Evolutionary conservation across 2,113 vertebrate genomes (phyloP), one percentile per base, ranked within the genome.

Genomic region (Gymnobelideus leadbeateri): DNA sequence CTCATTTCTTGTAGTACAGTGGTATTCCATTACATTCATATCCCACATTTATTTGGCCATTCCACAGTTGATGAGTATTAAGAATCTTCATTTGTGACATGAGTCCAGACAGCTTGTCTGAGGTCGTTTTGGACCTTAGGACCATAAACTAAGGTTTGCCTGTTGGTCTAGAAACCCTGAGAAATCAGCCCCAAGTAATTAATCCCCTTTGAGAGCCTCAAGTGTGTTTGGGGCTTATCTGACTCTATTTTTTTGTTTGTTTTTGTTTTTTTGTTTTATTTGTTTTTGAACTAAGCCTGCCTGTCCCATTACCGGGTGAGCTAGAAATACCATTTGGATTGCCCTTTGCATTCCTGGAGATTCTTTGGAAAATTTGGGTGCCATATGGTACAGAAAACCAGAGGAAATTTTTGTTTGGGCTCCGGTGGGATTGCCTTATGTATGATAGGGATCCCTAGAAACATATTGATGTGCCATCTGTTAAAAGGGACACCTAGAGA

Each of bases 81-180:
- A n/a, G n/a, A n/a, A n/a, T n/a, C 68, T 84, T 84, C n/a, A 84
- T 84, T 84, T 84, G 68, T 84, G n/a, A 84, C 68, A 84, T 84
- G 68, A 84, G 19, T 84, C 68, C 68, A 84, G n/a, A 84, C n/a
- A 84, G 68, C 68, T 84, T 84, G 16, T 84, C n/a, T 84, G 68
- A 84, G 68, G 43, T 84, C n/a, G 43, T 84, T 84, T 19, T 84
- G 19, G n/a, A 43, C 19, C 68, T 23, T 23, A 43, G n/a, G n/a
- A 43, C n/a, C n/a, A 43, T 84, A 84, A 19, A 43, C 6, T 43
- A 23, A 77, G 16, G 68, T 84, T 84, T 84, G 68, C 6, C 68
- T 84, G 68, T 43, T 84, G 68, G 68, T n/a, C 68, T 84, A 84
- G 68, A 84, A 84, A 84, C n/a, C n/a, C n/a, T 43, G 68, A 84